Conservation (phyloP, 2,797 vertebrate genomes). For the Bucorvus abyssinicus region DNA sequence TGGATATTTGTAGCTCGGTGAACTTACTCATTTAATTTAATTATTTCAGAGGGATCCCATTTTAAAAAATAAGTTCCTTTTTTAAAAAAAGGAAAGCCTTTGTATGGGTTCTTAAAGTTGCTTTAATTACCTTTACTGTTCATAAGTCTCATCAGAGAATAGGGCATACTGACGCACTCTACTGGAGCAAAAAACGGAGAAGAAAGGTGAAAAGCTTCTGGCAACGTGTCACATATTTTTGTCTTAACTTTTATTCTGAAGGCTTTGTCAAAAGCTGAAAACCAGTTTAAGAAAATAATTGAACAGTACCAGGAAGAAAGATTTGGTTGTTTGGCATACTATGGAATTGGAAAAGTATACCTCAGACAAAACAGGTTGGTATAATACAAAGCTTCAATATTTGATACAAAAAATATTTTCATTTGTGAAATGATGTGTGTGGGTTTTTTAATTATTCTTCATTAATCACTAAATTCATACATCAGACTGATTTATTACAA, state of each 20-base stretch:
- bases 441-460: rapidly evolving
- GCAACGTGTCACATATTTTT: not conserved
- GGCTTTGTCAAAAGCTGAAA: slow-evolving; percentile 85
- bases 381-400: not conserved
- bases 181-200: not conserved
- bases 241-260: slow-evolving; percentile 55
- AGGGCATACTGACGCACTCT: not conserved
- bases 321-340: slow-evolving; percentile 87
- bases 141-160: not conserved
- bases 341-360: slow-evolving; percentile 85
- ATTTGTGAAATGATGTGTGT: rapidly evolving
- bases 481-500: not conserved
- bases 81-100: not conserved
- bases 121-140: not conserved
- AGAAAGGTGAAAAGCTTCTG: not conserved
- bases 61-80: not conserved
- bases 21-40: not conserved
- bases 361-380: slow-evolving; percentile 89
- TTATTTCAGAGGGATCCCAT: not conserved
- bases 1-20: not conserved
- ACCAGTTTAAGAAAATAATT: slow-evolving; percentile 82
- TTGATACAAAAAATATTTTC: not conserved
- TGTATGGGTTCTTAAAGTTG: not conserved
- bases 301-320: slow-evolving; percentile 78
- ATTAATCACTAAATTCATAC: not conserved